phyloP scores from a whole-genome alignment of 1,140 invertebrate species.

The Conus ventricosus region DNA sequence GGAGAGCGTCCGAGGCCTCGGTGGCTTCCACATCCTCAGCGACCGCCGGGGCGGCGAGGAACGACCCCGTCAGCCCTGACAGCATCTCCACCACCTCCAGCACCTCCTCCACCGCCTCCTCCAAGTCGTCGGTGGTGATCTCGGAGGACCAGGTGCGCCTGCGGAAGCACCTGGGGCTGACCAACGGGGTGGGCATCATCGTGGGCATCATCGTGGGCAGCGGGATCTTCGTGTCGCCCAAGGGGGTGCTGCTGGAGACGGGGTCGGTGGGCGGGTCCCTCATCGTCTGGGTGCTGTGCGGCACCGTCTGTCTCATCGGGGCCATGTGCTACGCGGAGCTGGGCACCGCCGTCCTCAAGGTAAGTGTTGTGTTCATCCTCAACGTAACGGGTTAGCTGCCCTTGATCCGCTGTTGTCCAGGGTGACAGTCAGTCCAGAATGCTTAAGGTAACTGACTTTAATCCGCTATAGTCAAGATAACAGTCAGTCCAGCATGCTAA shows the following conservation, averaged over 20 bases:
- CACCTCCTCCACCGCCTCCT: slow-evolving; percentile 31
- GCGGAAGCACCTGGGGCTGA: slow-evolving; percentile 69
- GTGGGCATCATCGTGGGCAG: slow-evolving; percentile 80
- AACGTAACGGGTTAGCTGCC: not conserved
- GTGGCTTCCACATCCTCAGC: not conserved
- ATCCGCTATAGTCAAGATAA: too few relatives aligned
- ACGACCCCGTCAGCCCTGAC: not conserved
- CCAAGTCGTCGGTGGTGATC: slow-evolving; percentile 32
- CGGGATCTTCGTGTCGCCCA: slow-evolving; percentile 97
- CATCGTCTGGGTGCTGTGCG: slow-evolving; percentile 93
- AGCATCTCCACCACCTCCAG: slow-evolving; percentile 10
- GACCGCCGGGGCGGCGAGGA: not conserved
- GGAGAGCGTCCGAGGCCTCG: slow-evolving; percentile 7
- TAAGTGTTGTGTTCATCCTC: not conserved
- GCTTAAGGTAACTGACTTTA: too few relatives aligned
- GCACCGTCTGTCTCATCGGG: slow-evolving; percentile 81
- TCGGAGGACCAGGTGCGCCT: slow-evolving; percentile 55
- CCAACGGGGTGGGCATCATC: slow-evolving; percentile 72
- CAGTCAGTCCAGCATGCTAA: too few relatives aligned
- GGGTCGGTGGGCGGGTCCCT: slow-evolving; percentile 92
- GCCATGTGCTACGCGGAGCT: slow-evolving; percentile 97
- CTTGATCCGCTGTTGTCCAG: not conserved
- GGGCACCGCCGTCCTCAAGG: slow-evolving; percentile 91
- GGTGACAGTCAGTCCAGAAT: not conserved
- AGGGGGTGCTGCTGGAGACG: slow-evolving; percentile 87